Evolutionary conservation across 2,113 vertebrate species (phyloP), one percentile per base, ranked within the genome.

Genomic region (Artemisiospiza belli): DNA sequence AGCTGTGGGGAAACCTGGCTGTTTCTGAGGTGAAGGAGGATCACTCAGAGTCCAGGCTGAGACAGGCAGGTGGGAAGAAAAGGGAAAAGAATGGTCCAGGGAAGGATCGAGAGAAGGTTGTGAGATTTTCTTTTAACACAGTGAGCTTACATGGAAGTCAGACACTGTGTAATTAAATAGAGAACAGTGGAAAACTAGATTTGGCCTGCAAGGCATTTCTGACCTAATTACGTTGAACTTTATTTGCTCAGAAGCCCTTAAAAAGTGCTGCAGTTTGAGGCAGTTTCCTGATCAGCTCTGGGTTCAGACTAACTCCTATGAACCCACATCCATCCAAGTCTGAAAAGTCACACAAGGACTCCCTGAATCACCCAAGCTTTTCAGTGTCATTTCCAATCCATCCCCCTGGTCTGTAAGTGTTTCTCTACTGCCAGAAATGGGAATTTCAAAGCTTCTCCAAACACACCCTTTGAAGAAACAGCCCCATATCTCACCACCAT

Each of bases 151-250:
- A 88, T 25, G 12, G 63, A 87, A 96, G 68, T 94, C 94, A 92
- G 73, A 78, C 54, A 31, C 75, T 70, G 61, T 89, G 63, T 95
- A 87, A 96, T 96, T 95, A 96, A 94, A 95, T 57, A 95, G 89
- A 97, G 87, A 95, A 90, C 85, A 90, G 87, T 84, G 88, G 92
- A 96, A 96, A 96, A 92, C 75, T 83, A 88, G 94, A 83, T 96
- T 74, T 92, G 92, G 87, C 95, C 96, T 95, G 90, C 35, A 59
- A 95, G 97, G 96, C 95, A 96, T 93, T 82, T 87, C 90, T 96
- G 95, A 91, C 96, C 96, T 92, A 96, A 97, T 95, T 97, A 96
- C 1, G 12, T 61, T 95, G 85, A 96, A 81, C 90, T 92, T 92
- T 66, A 94, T 94, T 94, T 93, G 96, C 85, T 94, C 93, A 96